phyloP scores from a whole-genome alignment of 2,888 invertebrate genomes.

The Eudemis profundana region DNA sequence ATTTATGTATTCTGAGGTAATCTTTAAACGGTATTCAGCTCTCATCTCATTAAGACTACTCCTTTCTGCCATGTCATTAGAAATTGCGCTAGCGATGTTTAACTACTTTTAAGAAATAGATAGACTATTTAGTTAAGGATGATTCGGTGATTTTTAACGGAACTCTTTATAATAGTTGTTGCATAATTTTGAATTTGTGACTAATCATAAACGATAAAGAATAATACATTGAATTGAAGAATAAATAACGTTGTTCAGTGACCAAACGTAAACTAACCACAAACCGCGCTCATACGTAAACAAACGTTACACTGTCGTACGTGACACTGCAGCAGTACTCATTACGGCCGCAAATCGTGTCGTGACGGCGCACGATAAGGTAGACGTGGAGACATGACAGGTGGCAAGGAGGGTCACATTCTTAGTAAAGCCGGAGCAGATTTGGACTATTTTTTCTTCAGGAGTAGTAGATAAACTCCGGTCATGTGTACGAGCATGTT shows the following conservation, averaged over 20 bases:
- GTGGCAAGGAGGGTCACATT: slow-evolving; percentile 9
- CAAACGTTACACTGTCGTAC: neutral
- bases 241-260: no score
- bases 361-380: slow-evolving; percentile 2
- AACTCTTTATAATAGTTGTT: neutral
- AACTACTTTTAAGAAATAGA: neutral
- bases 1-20: no score
- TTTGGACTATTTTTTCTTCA: no score
- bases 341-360: slow-evolving; percentile 1
- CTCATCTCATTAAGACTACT: no score
- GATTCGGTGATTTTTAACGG: neutral
- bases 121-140: neutral
- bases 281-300: neutral
- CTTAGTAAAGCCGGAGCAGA: neutral
- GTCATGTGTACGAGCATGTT: no score
- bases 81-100: neutral
- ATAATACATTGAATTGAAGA: no score
- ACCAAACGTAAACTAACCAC: neutral
- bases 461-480: no score
- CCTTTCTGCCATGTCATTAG: no score
- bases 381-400: slow-evolving; percentile 17
- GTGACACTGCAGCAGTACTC: slow-evolving; percentile 3
- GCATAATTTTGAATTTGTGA: slow-evolving; percentile 9
- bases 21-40: no score
- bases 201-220: neutral